These are phyloP conservation scores for Luehdorfia chinensis DNA, from an alignment of 1,140 invertebrate species.

Conservation along the genomic window DNA sequence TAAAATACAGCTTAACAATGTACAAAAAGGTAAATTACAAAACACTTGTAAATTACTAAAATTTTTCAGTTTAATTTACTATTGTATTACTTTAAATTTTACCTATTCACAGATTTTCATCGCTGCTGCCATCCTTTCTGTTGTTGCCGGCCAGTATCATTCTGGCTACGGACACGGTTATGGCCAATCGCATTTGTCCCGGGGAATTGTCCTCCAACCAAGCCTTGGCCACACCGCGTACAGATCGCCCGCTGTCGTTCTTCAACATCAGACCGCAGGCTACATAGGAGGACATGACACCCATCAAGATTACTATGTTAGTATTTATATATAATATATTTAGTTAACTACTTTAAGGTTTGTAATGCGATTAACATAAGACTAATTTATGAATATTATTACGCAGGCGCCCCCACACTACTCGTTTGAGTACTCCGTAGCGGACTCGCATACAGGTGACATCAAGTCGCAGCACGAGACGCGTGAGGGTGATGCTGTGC, in stretches of 20 bases:
- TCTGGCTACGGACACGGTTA: conserved; percentile 23
- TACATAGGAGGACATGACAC: conserved; percentile 28
- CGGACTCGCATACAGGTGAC: conserved; percentile 74
- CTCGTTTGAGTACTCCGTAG: conserved; percentile 39
- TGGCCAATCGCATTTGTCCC: conserved; percentile 38
- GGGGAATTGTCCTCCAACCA: conserved; percentile 29
- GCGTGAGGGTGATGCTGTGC: conserved; percentile 77
- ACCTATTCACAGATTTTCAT: conserved; percentile 33
- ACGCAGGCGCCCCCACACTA: conserved; percentile 41
- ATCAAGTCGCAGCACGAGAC: conserved; percentile 78
- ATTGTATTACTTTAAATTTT: no score
- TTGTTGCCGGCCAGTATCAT: conserved; percentile 15
- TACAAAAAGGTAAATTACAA: conserved; percentile 1
- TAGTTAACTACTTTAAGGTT: no score
- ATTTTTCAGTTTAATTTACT: no score
- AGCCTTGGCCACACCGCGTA: neutral
- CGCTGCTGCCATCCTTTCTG: conserved; percentile 22
- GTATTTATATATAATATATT: no score
- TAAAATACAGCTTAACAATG: neutral
- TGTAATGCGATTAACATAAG: conserved; percentile 28
- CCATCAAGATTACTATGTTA: conserved; percentile 34
- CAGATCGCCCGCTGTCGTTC: conserved; percentile 5
- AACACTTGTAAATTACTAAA: no score
- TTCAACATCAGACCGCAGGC: conserved; percentile 1
- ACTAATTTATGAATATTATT: conserved; percentile 23